These are phyloP conservation scores for Drosophila burlai DNA, from an alignment of 1,140 invertebrate genomes.

Conservation along the genomic window DNA sequence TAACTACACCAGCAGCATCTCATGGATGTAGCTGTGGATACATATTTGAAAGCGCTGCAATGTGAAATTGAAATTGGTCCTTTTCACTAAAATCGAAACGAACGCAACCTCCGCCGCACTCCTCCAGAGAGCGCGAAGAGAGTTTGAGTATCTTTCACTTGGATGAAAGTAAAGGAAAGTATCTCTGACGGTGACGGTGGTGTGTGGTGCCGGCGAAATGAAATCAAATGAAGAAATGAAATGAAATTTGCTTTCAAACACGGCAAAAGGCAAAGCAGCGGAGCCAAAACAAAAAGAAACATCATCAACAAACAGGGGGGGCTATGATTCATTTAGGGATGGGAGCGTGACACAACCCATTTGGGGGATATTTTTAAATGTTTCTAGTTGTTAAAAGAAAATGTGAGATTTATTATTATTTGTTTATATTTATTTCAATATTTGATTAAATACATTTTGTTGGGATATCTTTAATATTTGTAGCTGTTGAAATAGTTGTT, in stretches of 20 bases:
- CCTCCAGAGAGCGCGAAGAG: conserved; percentile 17
- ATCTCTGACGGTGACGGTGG: conserved; percentile 31
- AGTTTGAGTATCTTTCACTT: conserved; percentile 76
- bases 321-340: conserved; percentile 24
- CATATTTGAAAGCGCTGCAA: conserved; percentile 67
- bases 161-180: conserved; percentile 83
- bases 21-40: conserved; percentile 42
- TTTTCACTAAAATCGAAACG: conserved; percentile 71
- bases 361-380: neutral
- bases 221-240: conserved; percentile 84
- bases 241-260: conserved; percentile 82
- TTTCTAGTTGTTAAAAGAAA: neutral
- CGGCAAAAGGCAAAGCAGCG: conserved; percentile 37
- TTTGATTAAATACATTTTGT: neutral
- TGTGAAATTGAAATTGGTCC: conserved; percentile 80
- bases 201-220: conserved; percentile 49
- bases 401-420: neutral
- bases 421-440: no score
- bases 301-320: conserved; percentile 4
- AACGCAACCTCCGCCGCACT: conserved; percentile 34
- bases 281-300: conserved; percentile 49
- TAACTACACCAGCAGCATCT: conserved; percentile 59
- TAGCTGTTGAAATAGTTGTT: no score
- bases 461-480: no score
- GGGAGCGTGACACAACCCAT: neutral